These are phyloP conservation scores for Tinea trinotella DNA, from an alignment of 2,888 invertebrate species.

Conservation along the genomic window DNA sequence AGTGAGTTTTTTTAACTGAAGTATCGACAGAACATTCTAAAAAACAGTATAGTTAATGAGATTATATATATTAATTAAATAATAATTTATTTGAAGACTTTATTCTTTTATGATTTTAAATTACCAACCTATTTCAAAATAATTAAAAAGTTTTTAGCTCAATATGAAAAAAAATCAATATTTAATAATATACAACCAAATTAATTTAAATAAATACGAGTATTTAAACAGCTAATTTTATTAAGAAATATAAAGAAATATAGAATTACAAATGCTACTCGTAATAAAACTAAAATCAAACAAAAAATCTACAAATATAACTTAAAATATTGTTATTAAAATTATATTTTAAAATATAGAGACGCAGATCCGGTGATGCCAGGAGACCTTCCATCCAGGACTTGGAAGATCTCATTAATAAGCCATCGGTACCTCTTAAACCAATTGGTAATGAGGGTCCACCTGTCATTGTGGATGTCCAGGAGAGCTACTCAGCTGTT, in stretches of 20 bases:
- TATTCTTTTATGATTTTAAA: not conserved
- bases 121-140: not conserved
- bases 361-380: conserved; percentile 92
- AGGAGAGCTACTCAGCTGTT: conserved; percentile 95
- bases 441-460: conserved; percentile 86
- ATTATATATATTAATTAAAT: no score
- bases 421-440: conserved; percentile 90
- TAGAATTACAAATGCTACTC: no score
- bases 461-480: conserved; percentile 91
- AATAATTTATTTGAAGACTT: not conserved
- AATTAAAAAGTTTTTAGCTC: not conserved
- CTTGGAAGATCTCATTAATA: conserved; percentile 91
- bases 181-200: no score
- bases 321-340: not conserved
- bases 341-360: conserved; percentile 46
- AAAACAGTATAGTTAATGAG: no score
- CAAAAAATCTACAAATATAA: no score
- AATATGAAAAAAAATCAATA: no score
- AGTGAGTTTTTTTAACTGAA: no score
- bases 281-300: no score
- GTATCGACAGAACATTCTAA: no score
- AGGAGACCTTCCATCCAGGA: conserved; percentile 92
- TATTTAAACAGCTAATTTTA: no score
- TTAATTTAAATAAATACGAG: no score
- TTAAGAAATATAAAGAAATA: no score